Evolutionary conservation across 2,113 vertebrate genomes (phyloP), one percentile per base, ranked within the genome.

Genomic region (Chamaetylas fuelleborni): DNA sequence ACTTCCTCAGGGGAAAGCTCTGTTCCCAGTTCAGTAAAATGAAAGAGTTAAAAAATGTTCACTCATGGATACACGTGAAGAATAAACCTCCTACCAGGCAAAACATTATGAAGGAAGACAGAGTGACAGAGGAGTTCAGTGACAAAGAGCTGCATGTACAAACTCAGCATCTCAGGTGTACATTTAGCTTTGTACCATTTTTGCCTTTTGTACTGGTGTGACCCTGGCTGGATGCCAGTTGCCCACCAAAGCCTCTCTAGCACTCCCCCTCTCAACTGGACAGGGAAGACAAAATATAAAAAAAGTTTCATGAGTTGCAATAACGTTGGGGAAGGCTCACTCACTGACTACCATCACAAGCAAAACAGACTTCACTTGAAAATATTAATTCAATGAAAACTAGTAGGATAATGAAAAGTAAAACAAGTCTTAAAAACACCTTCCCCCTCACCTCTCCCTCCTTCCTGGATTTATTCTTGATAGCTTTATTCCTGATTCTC

Each of bases 1-100:
- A 62, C 19, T 43, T 77, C 50, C 23, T 2, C 4, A 47, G 3
- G 19, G 6, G 8, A 65, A 70, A 62, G 13, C 10, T 77, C 24
- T 74, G 8, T 50, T 92, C 17, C 50, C 9, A 56, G 7, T 34
- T 9, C 3, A 4, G 28, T 51, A 34, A 54, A 82, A 79, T 48
- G 24, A 79, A 87, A 72, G 42, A 54, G 26, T 62, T 72, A 53
- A 85, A 50, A 90, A 80, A 43, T 38, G 19, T 86, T 91, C 33
- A 14, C 7, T 78, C 26, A 17, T 34, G 20, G 26, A 17, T 79
- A 43, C 4, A 4, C 5, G 5, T 31, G 31, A 53, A 19, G 28
- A 60, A n/a, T 61, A 88, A 88, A 60, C 14, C 3, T 64, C 33
- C 9, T n/a, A 45, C 18, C 19, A 61, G 28, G 14, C 23, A 72